Percentiles rank a stretch among this genome's conserved stretches.
phyloP scores from a whole-genome alignment of 2,113 vertebrate species.

The Oxyura jamaicensis region DNA sequence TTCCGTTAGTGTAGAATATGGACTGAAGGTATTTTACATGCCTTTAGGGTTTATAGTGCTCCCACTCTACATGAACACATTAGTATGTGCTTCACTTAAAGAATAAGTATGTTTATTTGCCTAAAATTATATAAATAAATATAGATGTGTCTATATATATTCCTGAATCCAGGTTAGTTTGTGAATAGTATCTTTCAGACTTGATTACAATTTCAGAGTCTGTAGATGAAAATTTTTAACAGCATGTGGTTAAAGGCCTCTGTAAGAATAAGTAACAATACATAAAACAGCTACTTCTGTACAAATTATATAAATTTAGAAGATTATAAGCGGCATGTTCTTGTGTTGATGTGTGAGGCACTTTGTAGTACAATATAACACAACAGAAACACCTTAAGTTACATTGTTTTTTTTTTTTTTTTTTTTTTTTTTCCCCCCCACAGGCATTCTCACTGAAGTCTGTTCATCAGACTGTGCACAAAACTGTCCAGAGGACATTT shows the following conservation, averaged over 20 bases:
- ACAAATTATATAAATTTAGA: background rate
- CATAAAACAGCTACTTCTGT: background rate
- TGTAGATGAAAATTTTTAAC: background rate
- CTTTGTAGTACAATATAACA: background rate
- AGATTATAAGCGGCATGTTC: background rate
- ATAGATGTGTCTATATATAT: background rate
- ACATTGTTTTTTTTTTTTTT: background rate
- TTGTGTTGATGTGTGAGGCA: background rate
- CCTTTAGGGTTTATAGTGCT: background rate
- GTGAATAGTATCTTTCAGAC: background rate
- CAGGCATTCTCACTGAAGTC: background rate
- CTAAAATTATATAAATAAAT: background rate
- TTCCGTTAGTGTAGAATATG: background rate
- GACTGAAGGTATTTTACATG: background rate
- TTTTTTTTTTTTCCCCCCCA: background rate
- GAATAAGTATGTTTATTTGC: background rate
- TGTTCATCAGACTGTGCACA: background rate
- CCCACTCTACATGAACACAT: background rate
- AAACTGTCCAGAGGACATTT: background rate
- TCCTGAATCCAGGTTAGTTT: background rate
- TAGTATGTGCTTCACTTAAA: background rate
- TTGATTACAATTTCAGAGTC: background rate
- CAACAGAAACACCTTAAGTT: background rate
- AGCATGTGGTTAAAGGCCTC: background rate
- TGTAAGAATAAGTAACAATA: background rate